Evolutionary conservation across 2,113 vertebrate genomes (phyloP), one percentile per base, ranked within the genome.

Genomic region (Pholis gunnellus): DNA sequence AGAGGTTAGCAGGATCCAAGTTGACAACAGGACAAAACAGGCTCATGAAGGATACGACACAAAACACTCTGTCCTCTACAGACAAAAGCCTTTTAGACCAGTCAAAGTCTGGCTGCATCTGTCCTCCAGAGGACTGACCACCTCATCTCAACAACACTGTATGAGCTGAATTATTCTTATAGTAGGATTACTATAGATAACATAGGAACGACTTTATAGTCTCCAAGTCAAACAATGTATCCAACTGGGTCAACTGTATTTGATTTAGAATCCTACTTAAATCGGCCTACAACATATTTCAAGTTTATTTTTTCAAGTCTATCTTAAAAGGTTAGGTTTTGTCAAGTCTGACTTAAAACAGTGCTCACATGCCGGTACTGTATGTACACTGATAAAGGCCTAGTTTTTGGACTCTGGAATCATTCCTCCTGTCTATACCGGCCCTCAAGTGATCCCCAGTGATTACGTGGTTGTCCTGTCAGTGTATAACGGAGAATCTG

Each of bases 21-120:
- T 78, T 82, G 88, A 88, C 86, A 86, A 76, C 76, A 61, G 81
- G 71, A 83, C 69, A 66, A 80, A 77, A 67, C 60, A 72, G 42
- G 34, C 57, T 75, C 57, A 66, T 67, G 63, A 74, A 76, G 67
- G 72, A 86, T 48, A 48, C 0, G 0, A 74, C 65, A 85, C n/a
- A 60, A 75, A 76, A 80, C 68, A 27, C n/a, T 17, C 25, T 72
- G 73, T 85, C 82, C 77, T 85, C 73, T 72, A 8, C 42, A 85
- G 80, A 79, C 67, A 36, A 46, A 88, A n/a, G 13, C 20, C 48
- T 59, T 56, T 66, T 11, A 65, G 38, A 72, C 69, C 52, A 65
- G 34, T 74, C 67, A 34, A 50, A 22, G 34, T 46, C 3, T 44
- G 50, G 54, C 36, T 72, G 18, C 3, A 11, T 71, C 68, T 14